phyloP scores from a whole-genome alignment of 2,888 invertebrate genomes.

The Eristalis arbustorum region DNA sequence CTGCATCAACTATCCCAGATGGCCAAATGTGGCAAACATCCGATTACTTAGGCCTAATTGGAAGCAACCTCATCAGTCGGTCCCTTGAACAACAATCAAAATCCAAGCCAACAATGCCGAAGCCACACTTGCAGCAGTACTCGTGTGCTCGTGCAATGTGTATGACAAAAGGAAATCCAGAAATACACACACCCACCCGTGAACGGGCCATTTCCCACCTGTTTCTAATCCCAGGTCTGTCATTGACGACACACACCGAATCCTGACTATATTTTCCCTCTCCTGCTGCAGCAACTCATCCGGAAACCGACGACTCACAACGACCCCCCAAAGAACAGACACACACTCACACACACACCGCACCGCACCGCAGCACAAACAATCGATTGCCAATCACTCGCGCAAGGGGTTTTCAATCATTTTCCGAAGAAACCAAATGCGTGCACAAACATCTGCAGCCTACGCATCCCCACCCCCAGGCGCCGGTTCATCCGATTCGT shows the following conservation, averaged over 20 bases:
- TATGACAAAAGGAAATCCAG: not conserved
- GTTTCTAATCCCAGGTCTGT: not conserved
- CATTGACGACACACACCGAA: not conserved
- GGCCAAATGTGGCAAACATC: not conserved
- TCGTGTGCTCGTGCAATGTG: not conserved
- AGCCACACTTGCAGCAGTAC: not conserved
- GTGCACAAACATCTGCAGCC: constrained; percentile 22
- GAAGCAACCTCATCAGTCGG: not conserved
- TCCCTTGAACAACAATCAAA: not conserved
- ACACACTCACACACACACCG: not conserved
- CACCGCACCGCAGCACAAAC: not conserved
- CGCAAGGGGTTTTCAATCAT: constrained; percentile 1
- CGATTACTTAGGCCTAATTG: not conserved
- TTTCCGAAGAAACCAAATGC: constrained; percentile 15
- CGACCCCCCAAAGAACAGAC: not conserved
- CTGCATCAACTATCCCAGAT: not conserved
- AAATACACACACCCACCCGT: not conserved
- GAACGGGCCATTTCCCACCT: constrained; percentile 1
- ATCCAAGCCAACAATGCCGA: not conserved
- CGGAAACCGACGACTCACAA: not conserved
- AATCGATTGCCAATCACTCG: constrained; percentile 10
- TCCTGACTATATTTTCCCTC: constrained; percentile 19
- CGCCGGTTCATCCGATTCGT: not conserved
- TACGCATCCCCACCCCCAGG: not conserved
- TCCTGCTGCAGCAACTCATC: constrained; percentile 2